Percentiles rank a stretch among this genome's conserved stretches.
These are phyloP conservation scores for Coremacera marginata DNA, from an alignment of 2,888 invertebrate species.

Conservation along the genomic window DNA sequence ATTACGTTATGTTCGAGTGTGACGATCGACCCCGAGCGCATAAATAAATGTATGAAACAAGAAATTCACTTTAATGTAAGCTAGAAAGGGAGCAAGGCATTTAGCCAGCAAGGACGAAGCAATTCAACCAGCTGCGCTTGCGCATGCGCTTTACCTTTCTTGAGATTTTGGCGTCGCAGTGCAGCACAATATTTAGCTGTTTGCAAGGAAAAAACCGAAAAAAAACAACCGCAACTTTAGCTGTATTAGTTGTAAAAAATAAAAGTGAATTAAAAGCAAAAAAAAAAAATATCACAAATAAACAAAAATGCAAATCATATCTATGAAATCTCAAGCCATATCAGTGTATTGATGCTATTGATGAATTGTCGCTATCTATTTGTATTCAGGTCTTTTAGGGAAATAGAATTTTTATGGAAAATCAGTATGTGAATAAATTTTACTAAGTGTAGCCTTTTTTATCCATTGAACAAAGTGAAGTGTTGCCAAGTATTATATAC, in stretches of 20 bases:
- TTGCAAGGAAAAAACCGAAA: background rate
- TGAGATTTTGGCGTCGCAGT: background rate
- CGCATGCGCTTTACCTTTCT: background rate
- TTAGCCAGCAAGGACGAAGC: background rate
- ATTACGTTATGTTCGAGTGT: constrained; percentile 17
- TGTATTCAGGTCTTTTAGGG: too few relatives aligned
- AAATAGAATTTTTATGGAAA: too few relatives aligned
- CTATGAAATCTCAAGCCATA: too few relatives aligned
- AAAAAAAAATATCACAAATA: background rate
- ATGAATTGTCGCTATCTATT: too few relatives aligned
- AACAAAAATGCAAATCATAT: background rate
- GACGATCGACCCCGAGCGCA: constrained; percentile 1
- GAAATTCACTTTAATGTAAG: background rate
- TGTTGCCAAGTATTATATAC: too few relatives aligned
- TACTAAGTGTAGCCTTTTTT: too few relatives aligned
- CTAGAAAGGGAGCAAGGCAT: background rate
- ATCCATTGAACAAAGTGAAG: too few relatives aligned
- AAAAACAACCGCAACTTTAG: background rate
- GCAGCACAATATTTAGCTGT: background rate
- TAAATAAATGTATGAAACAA: background rate
- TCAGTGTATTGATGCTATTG: too few relatives aligned
- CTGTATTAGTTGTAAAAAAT: background rate
- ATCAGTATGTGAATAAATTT: too few relatives aligned
- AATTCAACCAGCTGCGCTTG: constrained; percentile 28
- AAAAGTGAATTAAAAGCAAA: background rate